Percentiles rank a stretch among this genome's conserved stretches.
These are phyloP conservation scores for Hemaris fuciformis DNA, from an alignment of 2,888 invertebrate genomes.

Conservation along the genomic window DNA sequence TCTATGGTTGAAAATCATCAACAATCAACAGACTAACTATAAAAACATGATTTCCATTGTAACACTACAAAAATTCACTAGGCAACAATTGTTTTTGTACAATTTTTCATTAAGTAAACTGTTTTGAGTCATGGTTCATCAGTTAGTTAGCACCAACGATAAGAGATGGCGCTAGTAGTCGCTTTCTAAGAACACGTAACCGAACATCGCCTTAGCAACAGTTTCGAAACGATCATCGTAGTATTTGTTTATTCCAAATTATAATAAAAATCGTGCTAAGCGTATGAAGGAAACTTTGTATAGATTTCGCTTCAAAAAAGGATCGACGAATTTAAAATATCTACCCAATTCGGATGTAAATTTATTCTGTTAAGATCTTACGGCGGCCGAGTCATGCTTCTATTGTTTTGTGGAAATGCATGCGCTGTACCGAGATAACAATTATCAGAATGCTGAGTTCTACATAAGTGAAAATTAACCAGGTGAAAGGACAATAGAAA, in stretches of 20 bases:
- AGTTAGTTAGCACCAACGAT: constrained; percentile 23
- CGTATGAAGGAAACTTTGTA: too few species aligned
- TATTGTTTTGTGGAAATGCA: constrained; percentile 17
- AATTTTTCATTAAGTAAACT: constrained; percentile 18
- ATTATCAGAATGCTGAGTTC: not conserved
- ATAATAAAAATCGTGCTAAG: too few species aligned
- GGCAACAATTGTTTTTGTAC: constrained; percentile 8
- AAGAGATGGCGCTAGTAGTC: constrained; percentile 50
- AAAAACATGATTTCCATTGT: constrained; percentile 2
- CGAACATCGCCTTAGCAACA: constrained; percentile 34
- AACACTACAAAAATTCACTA: constrained; percentile 7
- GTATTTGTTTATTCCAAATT: not conserved
- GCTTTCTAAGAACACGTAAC: constrained; percentile 11
- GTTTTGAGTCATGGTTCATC: constrained; percentile 16
- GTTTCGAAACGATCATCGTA: not conserved
- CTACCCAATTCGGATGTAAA: not conserved
- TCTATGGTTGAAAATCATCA: not conserved
- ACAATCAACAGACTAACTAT: not conserved
- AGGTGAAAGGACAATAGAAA: not conserved
- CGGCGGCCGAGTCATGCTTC: not conserved
- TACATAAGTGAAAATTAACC: not conserved
- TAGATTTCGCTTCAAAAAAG: too few species aligned
- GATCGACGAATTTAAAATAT: too few species aligned
- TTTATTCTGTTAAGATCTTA: not conserved
- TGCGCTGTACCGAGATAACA: not conserved